Base-by-base conservation (phyloP, 2,888 invertebrate species). In the Anodontia alba region DNA sequence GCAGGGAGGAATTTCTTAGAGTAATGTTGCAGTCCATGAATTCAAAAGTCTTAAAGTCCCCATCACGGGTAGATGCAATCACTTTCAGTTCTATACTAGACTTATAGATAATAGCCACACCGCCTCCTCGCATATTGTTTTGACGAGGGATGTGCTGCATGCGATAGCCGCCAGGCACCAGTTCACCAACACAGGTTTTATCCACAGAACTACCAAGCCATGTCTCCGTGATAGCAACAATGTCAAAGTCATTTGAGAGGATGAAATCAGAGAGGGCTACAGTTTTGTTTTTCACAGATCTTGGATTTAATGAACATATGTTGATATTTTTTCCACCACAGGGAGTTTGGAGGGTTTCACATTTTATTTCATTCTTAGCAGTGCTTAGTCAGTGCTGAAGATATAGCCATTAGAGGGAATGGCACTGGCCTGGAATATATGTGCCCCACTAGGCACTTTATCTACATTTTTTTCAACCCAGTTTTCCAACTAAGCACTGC, bases 191-290 rank as follows among this genome's bases (percentile, higher is more conserved):
- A n/a, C 71, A 71, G 10, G 49, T n/a, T 26, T 77, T 77, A 26
- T 77, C 72, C 17, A 66, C 26, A 0, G 72, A 72, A 7, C 23
- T 36, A 20, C 72, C 72, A 29, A 72, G 38, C 38, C 76, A 76
- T 57, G 71, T 76, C 43, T 76, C 76, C 36, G 76, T 76, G 43
- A 76, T 57, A 23, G 76, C 71, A 70, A 23, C n/a, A 0, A 76
- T 43, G n/a, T 76, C 76, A 71, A 70, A 70, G 8, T 71, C 42
- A 57, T 70, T 76, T 57, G 76, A 0, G 0, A 62, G 62, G 38
- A 76, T 76, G n/a, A 42, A 71, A 23, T 76, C 76, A 76, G 46
- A 62, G 5, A 71, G 31, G 1, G 43, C 31, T 15, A 69, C 26
- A 5, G 76, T 76, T 71, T 71, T 76, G 49, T 69, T 70, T 57